Evolutionary conservation across 2,797 vertebrate species (phyloP).

Genomic region (Sebastes hopkinsi): DNA sequence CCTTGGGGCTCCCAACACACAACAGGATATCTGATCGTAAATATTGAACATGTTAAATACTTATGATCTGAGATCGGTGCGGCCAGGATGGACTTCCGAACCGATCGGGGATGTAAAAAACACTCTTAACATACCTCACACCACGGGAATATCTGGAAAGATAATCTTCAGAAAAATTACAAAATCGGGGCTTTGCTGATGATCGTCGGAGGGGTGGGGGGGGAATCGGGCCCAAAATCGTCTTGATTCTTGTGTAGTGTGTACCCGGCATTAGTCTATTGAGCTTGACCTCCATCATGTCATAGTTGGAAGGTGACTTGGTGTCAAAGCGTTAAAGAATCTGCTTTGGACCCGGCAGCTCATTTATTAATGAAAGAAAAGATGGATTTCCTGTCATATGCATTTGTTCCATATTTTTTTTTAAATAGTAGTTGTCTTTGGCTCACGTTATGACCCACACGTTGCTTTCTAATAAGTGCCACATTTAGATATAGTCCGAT

Average conservation of each 20-base stretch:
- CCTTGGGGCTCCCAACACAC: no score
- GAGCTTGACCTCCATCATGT: conserved; percentile 35
- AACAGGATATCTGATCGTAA: fast-evolving
- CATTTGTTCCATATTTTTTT: conserved; percentile 10
- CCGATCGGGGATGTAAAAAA: no score
- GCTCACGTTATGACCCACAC: not conserved
- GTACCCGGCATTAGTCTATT: not conserved
- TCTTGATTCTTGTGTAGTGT: no score
- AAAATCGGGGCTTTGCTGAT: no score
- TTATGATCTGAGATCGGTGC: no score
- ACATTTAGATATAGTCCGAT: conserved; percentile 37
- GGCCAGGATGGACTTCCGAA: no score
- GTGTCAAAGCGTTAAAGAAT: conserved; percentile 29
- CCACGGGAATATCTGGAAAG: no score
- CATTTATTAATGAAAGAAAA: conserved; percentile 49
- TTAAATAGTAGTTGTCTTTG: not conserved
- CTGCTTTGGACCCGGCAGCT: conserved; percentile 4
- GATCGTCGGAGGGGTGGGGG: no score
- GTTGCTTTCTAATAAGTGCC: not conserved
- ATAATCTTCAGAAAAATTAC: no score
- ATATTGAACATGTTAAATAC: no score
- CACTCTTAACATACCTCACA: no score
- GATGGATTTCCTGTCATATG: conserved; percentile 45
- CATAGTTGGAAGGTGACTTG: conserved; percentile 32
- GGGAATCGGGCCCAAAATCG: no score